Percentiles rank a stretch among this genome's conserved stretches.
These are phyloP conservation scores for Spodoptera litura DNA, from an alignment of 1,140 invertebrate genomes.

Conservation along the genomic window DNA sequence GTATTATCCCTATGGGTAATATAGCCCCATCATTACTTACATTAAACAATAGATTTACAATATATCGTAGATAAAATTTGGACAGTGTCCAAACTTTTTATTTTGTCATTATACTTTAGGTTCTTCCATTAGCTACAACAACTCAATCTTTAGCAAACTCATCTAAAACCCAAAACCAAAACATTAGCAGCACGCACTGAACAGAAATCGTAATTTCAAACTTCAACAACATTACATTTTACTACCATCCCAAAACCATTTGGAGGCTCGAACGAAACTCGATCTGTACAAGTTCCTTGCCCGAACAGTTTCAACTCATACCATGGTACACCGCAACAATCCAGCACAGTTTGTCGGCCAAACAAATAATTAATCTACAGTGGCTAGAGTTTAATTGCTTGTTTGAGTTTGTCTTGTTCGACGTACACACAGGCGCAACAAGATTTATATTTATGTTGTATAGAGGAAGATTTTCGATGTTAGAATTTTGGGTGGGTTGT, in stretches of 20 bases:
- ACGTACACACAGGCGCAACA: conserved; percentile 10
- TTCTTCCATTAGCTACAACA: background rate
- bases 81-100: background rate
- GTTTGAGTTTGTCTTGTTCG: conserved; percentile 71
- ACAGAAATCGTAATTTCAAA: background rate
- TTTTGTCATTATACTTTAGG: background rate
- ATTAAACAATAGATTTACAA: too few relatives aligned
- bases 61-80: too few relatives aligned
- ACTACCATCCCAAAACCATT: conserved; percentile 2
- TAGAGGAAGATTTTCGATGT: background rate
- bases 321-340: conserved; percentile 51
- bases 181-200: background rate
- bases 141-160: background rate
- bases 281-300: background rate
- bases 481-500: too few relatives aligned
- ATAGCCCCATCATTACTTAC: too few relatives aligned
- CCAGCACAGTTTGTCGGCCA: conserved; percentile 64
- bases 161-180: background rate
- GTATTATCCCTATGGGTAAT: too few relatives aligned
- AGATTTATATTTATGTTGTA: conserved; percentile 14
- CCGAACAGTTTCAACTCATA: conserved; percentile 25
- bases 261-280: conserved; percentile 23
- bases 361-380: conserved; percentile 76
- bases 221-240: background rate
- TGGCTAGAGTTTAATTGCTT: conserved; percentile 76